Evolutionary conservation across 2,888 invertebrate genomes (phyloP).

Genomic region (Mesoligia furuncula): DNA sequence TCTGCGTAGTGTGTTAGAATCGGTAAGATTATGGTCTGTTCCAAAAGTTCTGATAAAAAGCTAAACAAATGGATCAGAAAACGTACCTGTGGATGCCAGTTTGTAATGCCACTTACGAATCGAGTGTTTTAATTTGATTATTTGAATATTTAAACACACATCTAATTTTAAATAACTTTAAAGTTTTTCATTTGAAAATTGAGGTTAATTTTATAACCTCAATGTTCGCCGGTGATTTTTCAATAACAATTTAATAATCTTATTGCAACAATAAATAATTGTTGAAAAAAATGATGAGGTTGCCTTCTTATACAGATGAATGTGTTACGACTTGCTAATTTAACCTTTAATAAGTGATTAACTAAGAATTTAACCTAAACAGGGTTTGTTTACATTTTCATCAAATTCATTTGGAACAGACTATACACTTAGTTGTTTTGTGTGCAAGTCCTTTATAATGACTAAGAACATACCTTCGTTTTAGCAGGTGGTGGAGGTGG

Average conservation of each 20-base stretch:
- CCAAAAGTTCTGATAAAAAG: neutral
- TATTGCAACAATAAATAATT: neutral
- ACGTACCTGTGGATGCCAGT: neutral
- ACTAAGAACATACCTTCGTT: constrained; percentile 68
- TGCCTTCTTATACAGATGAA: neutral
- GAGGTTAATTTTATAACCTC: neutral
- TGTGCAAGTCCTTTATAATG: neutral
- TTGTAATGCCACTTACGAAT: neutral
- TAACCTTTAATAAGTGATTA: neutral
- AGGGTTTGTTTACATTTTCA: neutral
- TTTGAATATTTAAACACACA: neutral
- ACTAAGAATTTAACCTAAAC: neutral
- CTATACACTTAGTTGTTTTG: neutral
- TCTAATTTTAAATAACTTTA: neutral
- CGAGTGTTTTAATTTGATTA: neutral
- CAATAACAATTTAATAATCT: neutral
- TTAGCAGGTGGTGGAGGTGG: constrained; percentile 64
- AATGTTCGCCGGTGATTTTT: neutral
- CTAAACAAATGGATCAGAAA: neutral
- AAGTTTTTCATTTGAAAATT: neutral
- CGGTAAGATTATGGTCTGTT: neutral
- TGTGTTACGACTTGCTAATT: neutral
- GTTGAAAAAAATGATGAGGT: neutral
- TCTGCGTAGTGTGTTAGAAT: neutral
- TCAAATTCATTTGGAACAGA: neutral